A percentile compares a stretch with the other conserved stretches of the same genome.
These are phyloP conservation scores for Chrysolina haemoptera DNA, from an alignment of 2,888 invertebrate species.

Conservation along the genomic window DNA sequence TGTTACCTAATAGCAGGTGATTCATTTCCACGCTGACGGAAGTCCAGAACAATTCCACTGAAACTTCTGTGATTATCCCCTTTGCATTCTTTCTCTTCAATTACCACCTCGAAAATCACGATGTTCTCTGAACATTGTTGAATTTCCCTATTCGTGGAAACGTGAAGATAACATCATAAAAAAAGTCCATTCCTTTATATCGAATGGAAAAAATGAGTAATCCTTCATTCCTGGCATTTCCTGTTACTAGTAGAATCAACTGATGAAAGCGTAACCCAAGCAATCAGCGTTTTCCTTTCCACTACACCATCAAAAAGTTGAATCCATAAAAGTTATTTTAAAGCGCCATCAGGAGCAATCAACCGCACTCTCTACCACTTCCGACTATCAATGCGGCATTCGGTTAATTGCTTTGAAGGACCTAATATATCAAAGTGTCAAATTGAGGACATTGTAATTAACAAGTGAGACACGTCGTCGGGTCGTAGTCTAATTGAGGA, in stretches of 20 bases:
- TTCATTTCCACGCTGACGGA: too few relatives aligned
- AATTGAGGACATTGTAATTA: slow-evolving; percentile 62
- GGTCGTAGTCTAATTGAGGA: slow-evolving; percentile 34
- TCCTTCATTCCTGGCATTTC: neutral
- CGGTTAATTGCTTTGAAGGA: slow-evolving; percentile 63
- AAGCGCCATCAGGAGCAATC: slow-evolving; percentile 51
- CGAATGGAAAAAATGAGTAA: neutral
- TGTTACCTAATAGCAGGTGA: too few relatives aligned
- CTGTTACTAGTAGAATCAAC: neutral
- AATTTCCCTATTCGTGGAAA: too few relatives aligned
- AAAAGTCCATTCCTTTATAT: too few relatives aligned
- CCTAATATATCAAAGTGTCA: slow-evolving; percentile 66
- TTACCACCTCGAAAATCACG: too few relatives aligned
- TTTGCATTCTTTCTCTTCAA: too few relatives aligned
- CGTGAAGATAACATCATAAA: too few relatives aligned
- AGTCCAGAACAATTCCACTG: too few relatives aligned
- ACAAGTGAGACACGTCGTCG: slow-evolving; percentile 57
- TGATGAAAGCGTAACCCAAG: neutral
- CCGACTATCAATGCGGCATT: slow-evolving; percentile 64
- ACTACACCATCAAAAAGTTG: neutral
- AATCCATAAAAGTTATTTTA: slow-evolving; percentile 26
- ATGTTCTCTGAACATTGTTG: too few relatives aligned
- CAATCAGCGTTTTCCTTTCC: neutral
- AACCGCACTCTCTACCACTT: slow-evolving; percentile 53
- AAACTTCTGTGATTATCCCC: too few relatives aligned